phyloP scores from a whole-genome alignment of 2,797 vertebrate species.

The Sebastes matsubarae region DNA sequence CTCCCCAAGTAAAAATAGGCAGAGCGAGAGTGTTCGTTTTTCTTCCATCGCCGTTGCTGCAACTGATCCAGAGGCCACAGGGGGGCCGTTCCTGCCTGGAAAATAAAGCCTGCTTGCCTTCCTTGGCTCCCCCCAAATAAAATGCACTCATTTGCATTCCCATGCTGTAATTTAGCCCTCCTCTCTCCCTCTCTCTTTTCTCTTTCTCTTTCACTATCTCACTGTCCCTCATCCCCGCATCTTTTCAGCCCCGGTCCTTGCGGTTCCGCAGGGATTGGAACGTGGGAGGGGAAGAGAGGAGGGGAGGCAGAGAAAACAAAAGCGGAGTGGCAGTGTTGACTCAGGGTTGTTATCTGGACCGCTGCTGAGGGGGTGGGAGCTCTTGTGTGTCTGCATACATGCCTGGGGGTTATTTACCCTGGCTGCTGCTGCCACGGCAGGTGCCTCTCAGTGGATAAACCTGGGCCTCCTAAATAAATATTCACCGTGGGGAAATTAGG shows the following conservation, averaged over 20 bases:
- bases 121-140: conserved; percentile 58
- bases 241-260: conserved; percentile 52
- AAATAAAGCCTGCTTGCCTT: conserved; percentile 64
- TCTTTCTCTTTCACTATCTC: conserved; percentile 48
- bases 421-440: conserved; percentile 56
- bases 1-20: conserved; percentile 54
- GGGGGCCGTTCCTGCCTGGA: conserved; percentile 64
- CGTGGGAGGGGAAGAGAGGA: conserved; percentile 54
- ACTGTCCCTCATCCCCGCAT: conserved; percentile 61
- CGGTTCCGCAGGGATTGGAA: conserved; percentile 53
- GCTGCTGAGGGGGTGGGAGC: conserved; percentile 40
- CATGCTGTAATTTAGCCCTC: conserved; percentile 68
- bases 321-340: conserved; percentile 71
- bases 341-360: conserved; percentile 70
- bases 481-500: conserved; percentile 49
- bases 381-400: conserved; percentile 42
- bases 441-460: conserved; percentile 70
- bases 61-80: conserved; percentile 65
- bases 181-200: conserved; percentile 6
- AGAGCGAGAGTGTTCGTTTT: conserved; percentile 53
- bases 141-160: conserved; percentile 71
- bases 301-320: conserved; percentile 68
- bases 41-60: conserved; percentile 51
- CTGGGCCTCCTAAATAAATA: conserved; percentile 67
- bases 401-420: conserved; percentile 65